Evolutionary conservation across 1,140 invertebrate species (phyloP).

Genomic region (Cryptotermes secundus): DNA sequence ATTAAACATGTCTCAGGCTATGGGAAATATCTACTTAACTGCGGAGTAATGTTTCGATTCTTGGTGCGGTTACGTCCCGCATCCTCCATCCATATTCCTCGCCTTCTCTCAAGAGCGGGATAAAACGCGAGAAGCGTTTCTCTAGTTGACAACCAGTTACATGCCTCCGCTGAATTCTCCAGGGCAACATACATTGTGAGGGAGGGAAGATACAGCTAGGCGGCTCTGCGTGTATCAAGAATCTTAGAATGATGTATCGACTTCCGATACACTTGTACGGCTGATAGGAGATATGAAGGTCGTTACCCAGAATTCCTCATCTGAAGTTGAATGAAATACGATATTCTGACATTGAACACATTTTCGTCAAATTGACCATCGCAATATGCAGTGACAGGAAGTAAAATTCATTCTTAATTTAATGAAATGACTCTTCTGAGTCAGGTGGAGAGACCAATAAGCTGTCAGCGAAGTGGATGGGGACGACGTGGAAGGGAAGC

Average conservation of each 20-base stretch:
- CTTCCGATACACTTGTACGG: neutral
- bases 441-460: neutral
- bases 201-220: neutral
- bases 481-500: no score
- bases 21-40: no score
- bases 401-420: neutral
- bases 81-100: no score
- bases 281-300: neutral
- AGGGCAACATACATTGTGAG: neutral
- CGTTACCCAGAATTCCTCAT: neutral
- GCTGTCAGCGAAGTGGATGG: neutral
- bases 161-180: neutral
- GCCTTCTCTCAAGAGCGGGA: no score
- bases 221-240: neutral
- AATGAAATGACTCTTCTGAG: neutral
- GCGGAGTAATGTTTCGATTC: no score
- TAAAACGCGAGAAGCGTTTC: neutral
- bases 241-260: conserved; percentile 2
- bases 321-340: neutral
- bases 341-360: neutral
- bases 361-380: neutral
- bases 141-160: neutral
- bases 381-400: neutral
- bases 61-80: no score
- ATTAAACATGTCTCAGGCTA: no score